Percentiles rank a stretch among this genome's conserved stretches.
phyloP scores from a whole-genome alignment of 2,113 vertebrate genomes.

The Cygnus buccinator region DNA sequence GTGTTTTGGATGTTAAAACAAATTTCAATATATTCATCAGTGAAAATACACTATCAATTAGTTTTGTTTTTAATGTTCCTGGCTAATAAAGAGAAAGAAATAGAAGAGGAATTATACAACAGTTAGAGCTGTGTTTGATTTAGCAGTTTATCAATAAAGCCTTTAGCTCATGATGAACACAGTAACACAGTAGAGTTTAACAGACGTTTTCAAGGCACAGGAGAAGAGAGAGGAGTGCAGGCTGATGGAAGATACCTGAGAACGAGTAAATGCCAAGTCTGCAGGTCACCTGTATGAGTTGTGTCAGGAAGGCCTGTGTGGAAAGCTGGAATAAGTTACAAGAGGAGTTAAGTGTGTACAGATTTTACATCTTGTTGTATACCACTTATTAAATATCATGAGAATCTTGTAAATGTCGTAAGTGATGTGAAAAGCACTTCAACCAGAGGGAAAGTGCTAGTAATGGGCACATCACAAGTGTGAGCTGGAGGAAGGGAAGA shows the following conservation, averaged over 20 bases:
- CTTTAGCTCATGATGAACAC: accelerated
- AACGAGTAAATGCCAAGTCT: background rate
- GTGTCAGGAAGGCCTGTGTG: accelerated
- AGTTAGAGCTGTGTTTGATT: background rate
- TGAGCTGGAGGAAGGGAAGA: background rate
- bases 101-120: background rate
- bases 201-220: background rate
- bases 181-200: accelerated
- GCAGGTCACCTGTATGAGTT: accelerated
- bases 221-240: background rate
- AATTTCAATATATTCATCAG: background rate
- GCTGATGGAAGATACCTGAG: background rate
- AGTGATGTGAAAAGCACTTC: background rate
- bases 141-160: background rate
- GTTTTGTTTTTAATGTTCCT: background rate
- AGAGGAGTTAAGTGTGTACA: accelerated
- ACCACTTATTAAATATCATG: accelerated
- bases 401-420: accelerated
- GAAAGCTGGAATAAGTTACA: background rate
- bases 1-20: background rate
- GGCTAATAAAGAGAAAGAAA: background rate
- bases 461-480: background rate
- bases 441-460: background rate
- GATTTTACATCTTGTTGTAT: accelerated
- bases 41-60: background rate